Base-by-base conservation (phyloP, 1,140 invertebrate genomes). In the Panonychus citri region DNA sequence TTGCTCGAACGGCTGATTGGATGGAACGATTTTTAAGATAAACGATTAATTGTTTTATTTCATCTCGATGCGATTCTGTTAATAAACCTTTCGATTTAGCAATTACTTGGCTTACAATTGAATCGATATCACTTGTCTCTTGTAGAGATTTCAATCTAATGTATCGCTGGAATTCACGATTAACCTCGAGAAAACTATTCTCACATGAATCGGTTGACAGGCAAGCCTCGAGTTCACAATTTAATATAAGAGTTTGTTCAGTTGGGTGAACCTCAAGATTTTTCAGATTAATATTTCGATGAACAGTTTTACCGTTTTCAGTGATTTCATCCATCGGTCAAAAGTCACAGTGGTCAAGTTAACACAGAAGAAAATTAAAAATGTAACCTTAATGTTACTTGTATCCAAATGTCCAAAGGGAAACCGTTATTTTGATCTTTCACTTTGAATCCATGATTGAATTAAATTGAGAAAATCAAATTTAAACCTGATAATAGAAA, bases 41-140 rank as follows among this genome's bases (percentile, higher is more conserved):
- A 68, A 82, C 84, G 61, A 93, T 79, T n/a, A 89, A 74, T 65
- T 90, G 86, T 68, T 91, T 84, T 4, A 94, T 81, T 71, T 93
- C 85, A 13, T 76, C 74, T 26, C 85, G 64, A 68, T 86, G 83
- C 2, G 81, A 81, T 55, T 80, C 78, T 67, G 87, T 83, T 65
- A 94, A 90, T 19, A 93, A 71, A 64, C 27, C 27, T 46, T 81
- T 80, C 71, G 87, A 93, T 70, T 85, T 83, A 57, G 83, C 78
- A 43, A 93, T 78, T 8, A 94, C 83, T 73, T 89, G 83, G 64
- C 79, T 80, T 4, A 87, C 83, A 57, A 94, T 68, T 4, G 77
- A 74, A 57, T 76, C 73, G 59, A 87, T 80, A 71, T 93, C 80
- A 24, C 85, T 85, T 60, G 81, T 76, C 3, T 77, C 73, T 67